Base-by-base conservation (phyloP, 2,797 vertebrate species). In the Paratrypauchen microcephalus region DNA sequence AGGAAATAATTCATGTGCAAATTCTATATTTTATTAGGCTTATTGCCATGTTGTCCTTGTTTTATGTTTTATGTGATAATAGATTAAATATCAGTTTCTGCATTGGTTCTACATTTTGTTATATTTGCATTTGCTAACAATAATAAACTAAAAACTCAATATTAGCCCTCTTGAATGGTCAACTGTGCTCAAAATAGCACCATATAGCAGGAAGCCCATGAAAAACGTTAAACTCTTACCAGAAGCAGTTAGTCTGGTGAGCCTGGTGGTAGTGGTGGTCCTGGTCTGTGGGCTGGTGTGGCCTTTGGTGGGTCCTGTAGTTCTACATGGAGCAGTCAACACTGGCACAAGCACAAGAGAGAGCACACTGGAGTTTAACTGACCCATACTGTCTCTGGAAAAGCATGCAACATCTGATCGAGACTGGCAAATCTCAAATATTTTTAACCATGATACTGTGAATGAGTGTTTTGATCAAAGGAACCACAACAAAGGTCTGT, bases 141-240 rank as follows among this genome's bases (percentile, higher is more conserved):
- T n/a, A n/a, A n/a, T n/a, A n/a, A n/a, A n/a, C n/a, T n/a, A n/a
- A n/a, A n/a, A 36, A 36, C 32, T 36, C 8, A 36, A 36, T 36
- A 36, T 32, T 32, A n/a, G n/a, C 1, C 5, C 32, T 36, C 7
- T 2, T 36, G 8, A 36, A 36, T 36, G 32, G 32, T 36, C 32
- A 36, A 9, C 8, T 9, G 32, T 36, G 8, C 32, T 36, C 32
- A 9, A 2, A 36, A 7, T 36, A 7, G 1, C 6, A 36, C 7
- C 32, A 36, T 36, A 8, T 36, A 36, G 32, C 32, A 36, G 32
- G 7, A 36, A 8, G 32, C 32, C 32, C 7, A 8, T 36, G 7
- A 36, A 36, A 30, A 36, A 36, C n/a, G n/a, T 15, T 52, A 21
- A 54, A 26, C 1, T 72, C 83, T 87, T 82, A 94, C 93, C 91